Conservation (phyloP, 1,140 invertebrate species). For the Solen grandis region DNA sequence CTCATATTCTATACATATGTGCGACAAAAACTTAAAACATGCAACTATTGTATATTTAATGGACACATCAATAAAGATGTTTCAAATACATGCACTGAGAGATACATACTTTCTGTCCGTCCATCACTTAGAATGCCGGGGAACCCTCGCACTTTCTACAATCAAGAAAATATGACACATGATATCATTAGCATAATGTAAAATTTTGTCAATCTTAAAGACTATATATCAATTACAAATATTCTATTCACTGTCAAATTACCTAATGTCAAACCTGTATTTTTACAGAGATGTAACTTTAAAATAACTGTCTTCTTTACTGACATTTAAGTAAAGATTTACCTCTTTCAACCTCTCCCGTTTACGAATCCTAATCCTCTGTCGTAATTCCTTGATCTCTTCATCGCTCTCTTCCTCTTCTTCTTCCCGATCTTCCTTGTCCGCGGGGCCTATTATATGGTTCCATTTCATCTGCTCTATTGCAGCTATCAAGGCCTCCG, state of each 20-base stretch:
- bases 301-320: not conserved
- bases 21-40: too few species aligned
- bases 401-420: conserved; percentile 85
- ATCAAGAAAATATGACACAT: conserved; percentile 5
- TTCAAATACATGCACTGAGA: too few species aligned
- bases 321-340: not conserved
- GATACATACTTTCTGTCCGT: too few species aligned
- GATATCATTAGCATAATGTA: too few species aligned
- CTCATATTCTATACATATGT: too few species aligned
- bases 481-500: conserved; percentile 91
- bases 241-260: too few species aligned
- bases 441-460: conserved; percentile 66
- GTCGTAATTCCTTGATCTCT: conserved; percentile 86
- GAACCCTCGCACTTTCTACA: conserved; percentile 39
- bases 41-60: too few species aligned
- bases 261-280: too few species aligned
- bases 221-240: too few species aligned
- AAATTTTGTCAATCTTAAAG: too few species aligned
- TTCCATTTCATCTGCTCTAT: conserved; percentile 85
- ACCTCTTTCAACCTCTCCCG: conserved; percentile 79
- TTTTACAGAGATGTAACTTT: too few species aligned
- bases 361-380: conserved; percentile 84
- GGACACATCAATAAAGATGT: too few species aligned
- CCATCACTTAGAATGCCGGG: conserved; percentile 47
- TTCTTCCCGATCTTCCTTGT: conserved; percentile 46